These are phyloP conservation scores for Geococcyx californianus DNA, from an alignment of 2,113 vertebrate genomes.

Conservation along the genomic window DNA sequence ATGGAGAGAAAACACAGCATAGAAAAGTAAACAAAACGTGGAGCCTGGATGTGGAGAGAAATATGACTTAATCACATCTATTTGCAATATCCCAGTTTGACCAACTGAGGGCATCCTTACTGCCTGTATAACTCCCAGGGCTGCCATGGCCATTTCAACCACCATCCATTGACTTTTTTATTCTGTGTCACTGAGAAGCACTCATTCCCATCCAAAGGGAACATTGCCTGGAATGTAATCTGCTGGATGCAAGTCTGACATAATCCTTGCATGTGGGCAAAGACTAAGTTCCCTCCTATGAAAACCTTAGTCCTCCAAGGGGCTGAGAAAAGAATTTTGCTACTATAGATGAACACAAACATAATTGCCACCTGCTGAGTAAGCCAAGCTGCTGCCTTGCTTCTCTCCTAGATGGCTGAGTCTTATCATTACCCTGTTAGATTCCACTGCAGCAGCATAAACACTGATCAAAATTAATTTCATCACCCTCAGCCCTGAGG, in stretches of 20 bases:
- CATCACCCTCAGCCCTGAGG: not conserved
- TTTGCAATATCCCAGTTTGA: not conserved
- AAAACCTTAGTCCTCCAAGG: not conserved
- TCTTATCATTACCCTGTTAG: not conserved
- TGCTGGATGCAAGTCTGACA: not conserved
- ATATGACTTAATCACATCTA: not conserved
- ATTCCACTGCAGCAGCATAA: not conserved
- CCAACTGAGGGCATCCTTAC: not conserved
- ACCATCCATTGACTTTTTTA: not conserved
- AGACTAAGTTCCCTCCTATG: not conserved
- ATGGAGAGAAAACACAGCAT: not conserved
- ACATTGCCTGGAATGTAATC: not conserved
- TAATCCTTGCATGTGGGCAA: not conserved
- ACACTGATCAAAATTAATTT: not conserved
- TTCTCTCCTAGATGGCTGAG: not conserved
- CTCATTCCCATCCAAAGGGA: not conserved
- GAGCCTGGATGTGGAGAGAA: not conserved
- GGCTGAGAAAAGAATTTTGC: not conserved
- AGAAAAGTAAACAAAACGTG: not conserved
- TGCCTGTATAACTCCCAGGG: not conserved
- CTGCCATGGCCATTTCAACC: not conserved
- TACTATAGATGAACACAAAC: not conserved
- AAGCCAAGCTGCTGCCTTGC: not conserved
- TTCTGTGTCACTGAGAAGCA: accelerated
- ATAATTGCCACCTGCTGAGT: not conserved